Percentiles rank a stretch among this genome's conserved stretches.
Conservation (phyloP, 1,140 invertebrate species). For the Ceratoteleas bidentatus region DNA sequence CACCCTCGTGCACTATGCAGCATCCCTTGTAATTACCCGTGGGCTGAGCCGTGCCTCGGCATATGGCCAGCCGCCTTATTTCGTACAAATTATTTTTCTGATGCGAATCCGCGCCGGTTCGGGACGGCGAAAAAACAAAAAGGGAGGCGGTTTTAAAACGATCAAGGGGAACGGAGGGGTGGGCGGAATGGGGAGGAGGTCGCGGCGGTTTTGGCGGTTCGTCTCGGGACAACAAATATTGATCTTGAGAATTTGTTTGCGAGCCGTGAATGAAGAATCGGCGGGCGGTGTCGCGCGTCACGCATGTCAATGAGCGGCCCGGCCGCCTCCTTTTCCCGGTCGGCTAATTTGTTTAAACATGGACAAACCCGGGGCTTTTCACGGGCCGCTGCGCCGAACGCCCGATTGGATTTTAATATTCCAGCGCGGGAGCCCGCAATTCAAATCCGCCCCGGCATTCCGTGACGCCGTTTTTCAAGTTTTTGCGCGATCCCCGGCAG, state of each 20-base stretch:
- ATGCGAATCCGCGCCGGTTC: no score
- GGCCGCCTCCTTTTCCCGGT: background rate
- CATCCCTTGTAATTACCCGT: no score
- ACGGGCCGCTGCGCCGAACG: conserved; percentile 1
- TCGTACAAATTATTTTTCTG: no score
- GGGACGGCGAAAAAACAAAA: no score
- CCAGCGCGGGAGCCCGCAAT: background rate
- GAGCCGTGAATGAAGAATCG: conserved; percentile 50
- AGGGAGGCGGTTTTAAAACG: no score
- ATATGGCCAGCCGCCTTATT: no score
- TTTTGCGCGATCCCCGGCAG: background rate
- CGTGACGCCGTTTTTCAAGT: background rate
- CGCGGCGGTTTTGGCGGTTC: no score
- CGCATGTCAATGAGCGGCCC: conserved; percentile 39
- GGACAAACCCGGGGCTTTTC: conserved; percentile 5
- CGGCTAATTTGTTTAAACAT: conserved; percentile 19
- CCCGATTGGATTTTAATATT: conserved; percentile 35
- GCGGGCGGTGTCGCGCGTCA: conserved; percentile 26
- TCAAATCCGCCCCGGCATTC: background rate
- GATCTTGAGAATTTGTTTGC: conserved; percentile 58
- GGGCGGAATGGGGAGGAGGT: no score
- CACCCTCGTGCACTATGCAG: no score
- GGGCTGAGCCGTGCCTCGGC: no score
- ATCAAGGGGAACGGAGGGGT: no score
- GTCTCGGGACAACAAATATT: conserved; percentile 49